Evolutionary conservation across 2,888 invertebrate species (phyloP).

Genomic region (Bhutanitis thaidina): DNA sequence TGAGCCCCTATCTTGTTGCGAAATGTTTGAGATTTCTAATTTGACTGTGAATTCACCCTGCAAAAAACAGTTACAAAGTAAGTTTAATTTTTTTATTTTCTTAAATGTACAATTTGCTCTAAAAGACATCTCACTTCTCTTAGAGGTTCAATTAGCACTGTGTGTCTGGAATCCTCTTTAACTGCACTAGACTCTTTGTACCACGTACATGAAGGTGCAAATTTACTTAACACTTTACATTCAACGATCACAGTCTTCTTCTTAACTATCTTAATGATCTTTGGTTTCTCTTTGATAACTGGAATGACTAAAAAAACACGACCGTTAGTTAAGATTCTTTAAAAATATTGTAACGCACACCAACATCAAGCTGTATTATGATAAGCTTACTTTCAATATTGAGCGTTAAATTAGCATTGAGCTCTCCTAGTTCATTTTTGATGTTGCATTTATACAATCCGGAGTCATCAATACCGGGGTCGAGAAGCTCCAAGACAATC

Average conservation of each 20-base stretch:
- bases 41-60: slow-evolving; percentile 94
- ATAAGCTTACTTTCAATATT: slow-evolving; percentile 95
- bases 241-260: slow-evolving; percentile 96
- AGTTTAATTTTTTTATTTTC: background rate
- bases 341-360: background rate
- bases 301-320: slow-evolving; percentile 85
- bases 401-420: slow-evolving; percentile 97
- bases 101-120: background rate
- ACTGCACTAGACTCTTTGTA: slow-evolving; percentile 92
- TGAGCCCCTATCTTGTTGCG: slow-evolving; percentile 89
- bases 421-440: slow-evolving; percentile 96
- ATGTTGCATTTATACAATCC: slow-evolving; percentile 99
- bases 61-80: background rate
- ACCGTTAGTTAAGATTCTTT: background rate
- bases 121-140: slow-evolving; percentile 81
- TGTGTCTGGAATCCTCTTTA: slow-evolving; percentile 87
- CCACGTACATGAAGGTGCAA: slow-evolving; percentile 96
- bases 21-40: slow-evolving; percentile 92
- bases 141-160: slow-evolving; percentile 87
- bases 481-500: slow-evolving; percentile 91
- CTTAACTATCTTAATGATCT: slow-evolving; percentile 93
- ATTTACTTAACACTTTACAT: slow-evolving; percentile 95
- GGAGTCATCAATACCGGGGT: slow-evolving; percentile 96
- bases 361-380: background rate
- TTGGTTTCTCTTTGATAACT: slow-evolving; percentile 95